These are phyloP conservation scores for Tuberolachnus salignus DNA, from an alignment of 2,888 invertebrate genomes.

Conservation along the genomic window DNA sequence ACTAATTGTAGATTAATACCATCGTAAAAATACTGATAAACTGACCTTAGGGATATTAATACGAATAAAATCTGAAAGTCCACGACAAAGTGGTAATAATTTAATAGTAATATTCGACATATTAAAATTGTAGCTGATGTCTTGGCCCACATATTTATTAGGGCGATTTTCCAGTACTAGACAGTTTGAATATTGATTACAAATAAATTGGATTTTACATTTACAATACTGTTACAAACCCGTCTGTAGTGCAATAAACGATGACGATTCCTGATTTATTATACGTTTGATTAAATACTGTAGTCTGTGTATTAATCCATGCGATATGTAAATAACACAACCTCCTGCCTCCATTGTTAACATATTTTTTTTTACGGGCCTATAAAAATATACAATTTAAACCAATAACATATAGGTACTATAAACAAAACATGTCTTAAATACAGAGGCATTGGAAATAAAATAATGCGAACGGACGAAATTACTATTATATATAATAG, in stretches of 20 bases:
- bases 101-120: neutral
- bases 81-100: neutral
- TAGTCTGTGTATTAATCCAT: neutral
- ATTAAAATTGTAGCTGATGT: neutral
- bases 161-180: neutral
- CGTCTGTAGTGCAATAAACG: neutral
- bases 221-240: no score
- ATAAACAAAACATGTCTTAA: no score
- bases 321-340: neutral
- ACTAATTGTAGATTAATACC: no score
- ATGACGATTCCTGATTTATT: no score
- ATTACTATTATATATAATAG: no score
- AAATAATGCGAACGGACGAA: no score
- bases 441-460: no score
- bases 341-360: neutral
- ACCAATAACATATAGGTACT: no score
- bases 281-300: neutral
- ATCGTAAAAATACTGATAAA: no score
- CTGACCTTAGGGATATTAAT: no score
- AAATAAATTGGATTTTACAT: neutral
- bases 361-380: neutral
- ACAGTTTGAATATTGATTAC: neutral
- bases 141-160: neutral
- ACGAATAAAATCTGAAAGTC: no score
- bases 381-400: neutral